Conservation (phyloP, 2,888 invertebrate species). For the Drosophila nr. perissopoda region DNA sequence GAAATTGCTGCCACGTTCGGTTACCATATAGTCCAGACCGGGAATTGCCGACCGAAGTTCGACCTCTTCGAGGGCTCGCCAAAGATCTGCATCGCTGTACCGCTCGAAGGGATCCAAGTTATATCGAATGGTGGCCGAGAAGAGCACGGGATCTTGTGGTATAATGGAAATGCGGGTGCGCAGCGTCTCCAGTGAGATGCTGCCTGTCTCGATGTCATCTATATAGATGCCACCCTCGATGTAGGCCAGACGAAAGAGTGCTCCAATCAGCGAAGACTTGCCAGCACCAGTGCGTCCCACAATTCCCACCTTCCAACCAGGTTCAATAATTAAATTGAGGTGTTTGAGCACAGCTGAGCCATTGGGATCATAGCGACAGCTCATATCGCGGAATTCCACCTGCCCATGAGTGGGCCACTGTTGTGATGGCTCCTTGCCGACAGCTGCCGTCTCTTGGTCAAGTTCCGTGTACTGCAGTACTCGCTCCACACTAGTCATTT, state of each 20-base stretch:
- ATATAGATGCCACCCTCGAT: slow-evolving; percentile 90
- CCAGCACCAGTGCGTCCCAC: slow-evolving; percentile 95
- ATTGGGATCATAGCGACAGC: slow-evolving; percentile 87
- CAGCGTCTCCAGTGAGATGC: slow-evolving; percentile 86
- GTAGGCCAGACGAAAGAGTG: slow-evolving; percentile 91
- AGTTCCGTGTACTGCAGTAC: slow-evolving; percentile 90
- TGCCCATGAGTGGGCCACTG: slow-evolving; percentile 90
- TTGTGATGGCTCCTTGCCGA: slow-evolving; percentile 86
- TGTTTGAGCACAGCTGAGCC: slow-evolving; percentile 90
- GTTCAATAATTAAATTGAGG: slow-evolving; percentile 88
- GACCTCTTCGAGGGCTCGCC: slow-evolving; percentile 83
- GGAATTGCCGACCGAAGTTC: slow-evolving; percentile 86
- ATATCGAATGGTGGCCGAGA: slow-evolving; percentile 87
- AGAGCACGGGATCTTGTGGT: slow-evolving; percentile 86
- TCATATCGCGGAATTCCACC: slow-evolving; percentile 86
- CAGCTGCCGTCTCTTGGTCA: slow-evolving; percentile 86
- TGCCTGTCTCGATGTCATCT: slow-evolving; percentile 88
- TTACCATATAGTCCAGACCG: slow-evolving; percentile 86
- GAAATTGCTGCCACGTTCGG: slow-evolving; percentile 87
- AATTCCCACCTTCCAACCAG: slow-evolving; percentile 90
- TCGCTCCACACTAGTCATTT: slow-evolving; percentile 91
- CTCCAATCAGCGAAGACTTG: slow-evolving; percentile 91
- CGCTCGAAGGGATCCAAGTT: slow-evolving; percentile 88
- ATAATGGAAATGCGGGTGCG: slow-evolving; percentile 87
- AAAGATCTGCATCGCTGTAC: slow-evolving; percentile 82